Evolutionary conservation across 2,888 invertebrate genomes (phyloP), one percentile per base, ranked within the genome.

Genomic region (Parnassius apollo): DNA sequence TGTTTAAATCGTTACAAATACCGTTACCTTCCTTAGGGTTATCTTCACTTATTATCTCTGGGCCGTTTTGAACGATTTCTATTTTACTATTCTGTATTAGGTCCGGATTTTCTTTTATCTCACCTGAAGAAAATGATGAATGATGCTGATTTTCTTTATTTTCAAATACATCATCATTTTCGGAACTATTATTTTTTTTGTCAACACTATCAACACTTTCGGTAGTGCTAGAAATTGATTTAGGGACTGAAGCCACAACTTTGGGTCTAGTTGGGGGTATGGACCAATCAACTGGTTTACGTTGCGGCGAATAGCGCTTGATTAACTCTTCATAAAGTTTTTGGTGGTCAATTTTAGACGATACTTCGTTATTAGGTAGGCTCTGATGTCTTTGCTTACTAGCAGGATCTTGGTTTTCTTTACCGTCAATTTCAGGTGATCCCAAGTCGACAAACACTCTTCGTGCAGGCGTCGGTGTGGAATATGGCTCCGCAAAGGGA

Each of bases 401-500:
- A 9, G 62, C 81, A 3, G 88, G 85, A 53, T 85, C 83, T 64
- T 83, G 71, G 61, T 86, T 89, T 71, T 89, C 89, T 66, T 89
- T 88, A n/a, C 76, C 78, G 42, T 83, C 80, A 48, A 76, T 74
- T 68, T 83, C 83, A 0, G 79, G 64, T 0, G 83, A 70, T 12
- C 83, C 88, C 9, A 90, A 72, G 65, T 89, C 85, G 7, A 91
- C 75, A 42, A 85, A 64, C 13, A 91, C 80, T 68, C 78, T 78
- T 4, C 91, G 84, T 45, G 78, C 78, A n/a, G 90, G 85, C 13
- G 89, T 84, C 45, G 92, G 92, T n/a, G 91, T 88, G 12, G 83
- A 73, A 65, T 88, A 92, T 44, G 91, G 92, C 67, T 92, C 92
- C 54, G 91, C 91, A 69, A 92, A 92, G 25, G 92, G 91, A 66